phyloP scores from a whole-genome alignment of 1,140 invertebrate genomes.

The Scaptomyza montana region DNA sequence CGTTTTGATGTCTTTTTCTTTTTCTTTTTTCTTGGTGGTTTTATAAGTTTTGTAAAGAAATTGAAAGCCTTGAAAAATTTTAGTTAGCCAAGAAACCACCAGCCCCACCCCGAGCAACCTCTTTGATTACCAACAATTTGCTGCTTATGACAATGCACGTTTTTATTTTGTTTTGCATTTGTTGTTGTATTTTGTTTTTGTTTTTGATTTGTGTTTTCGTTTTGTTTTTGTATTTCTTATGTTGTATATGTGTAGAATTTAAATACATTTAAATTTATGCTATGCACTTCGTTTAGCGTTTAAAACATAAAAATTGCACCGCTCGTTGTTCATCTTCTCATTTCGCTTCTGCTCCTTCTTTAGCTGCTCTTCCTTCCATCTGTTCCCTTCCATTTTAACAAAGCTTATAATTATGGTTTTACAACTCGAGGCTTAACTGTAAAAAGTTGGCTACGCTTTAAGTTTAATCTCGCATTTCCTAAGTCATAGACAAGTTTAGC shows the following conservation, averaged over 20 bases:
- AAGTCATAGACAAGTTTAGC: conserved; percentile 81
- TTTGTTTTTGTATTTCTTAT: conserved; percentile 35
- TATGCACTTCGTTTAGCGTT: conserved; percentile 78
- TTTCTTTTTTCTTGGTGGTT: neutral
- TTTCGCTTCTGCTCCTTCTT: neutral
- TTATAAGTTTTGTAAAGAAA: conserved; percentile 4
- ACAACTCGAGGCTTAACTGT: conserved; percentile 67
- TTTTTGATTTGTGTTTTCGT: conserved; percentile 21
- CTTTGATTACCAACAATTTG: conserved; percentile 8
- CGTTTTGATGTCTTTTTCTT: neutral
- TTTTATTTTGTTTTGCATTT: conserved; percentile 39
- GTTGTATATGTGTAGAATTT: conserved; percentile 72
- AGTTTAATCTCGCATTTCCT: conserved; percentile 77
- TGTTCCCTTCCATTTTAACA: conserved; percentile 38
- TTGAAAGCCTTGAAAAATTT: neutral
- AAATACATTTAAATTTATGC: conserved; percentile 81
- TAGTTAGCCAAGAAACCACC: no score
- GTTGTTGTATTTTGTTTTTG: conserved; percentile 35
- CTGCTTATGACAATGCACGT: conserved; percentile 56
- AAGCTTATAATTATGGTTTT: conserved; percentile 64
- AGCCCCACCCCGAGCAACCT: neutral
- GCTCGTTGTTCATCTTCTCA: conserved; percentile 67
- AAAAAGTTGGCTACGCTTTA: conserved; percentile 78
- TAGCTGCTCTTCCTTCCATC: neutral
- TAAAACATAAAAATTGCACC: conserved; percentile 81